phyloP scores from a whole-genome alignment of 2,797 vertebrate genomes.

The Spondyliosoma cantharus region DNA sequence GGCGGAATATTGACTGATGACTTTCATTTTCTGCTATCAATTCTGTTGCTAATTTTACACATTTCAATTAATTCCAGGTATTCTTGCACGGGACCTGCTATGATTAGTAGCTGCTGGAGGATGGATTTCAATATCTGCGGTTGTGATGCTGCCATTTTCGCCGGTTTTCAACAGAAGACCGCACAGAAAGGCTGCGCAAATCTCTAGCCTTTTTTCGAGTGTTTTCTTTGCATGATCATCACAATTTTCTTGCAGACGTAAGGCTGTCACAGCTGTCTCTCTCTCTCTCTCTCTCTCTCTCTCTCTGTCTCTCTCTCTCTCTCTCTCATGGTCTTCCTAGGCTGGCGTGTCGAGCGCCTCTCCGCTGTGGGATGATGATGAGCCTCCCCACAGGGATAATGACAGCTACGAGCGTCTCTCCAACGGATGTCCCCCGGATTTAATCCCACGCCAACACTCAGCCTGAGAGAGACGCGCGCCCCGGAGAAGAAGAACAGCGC shows the following conservation, averaged over 20 bases:
- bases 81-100: conserved; percentile 50
- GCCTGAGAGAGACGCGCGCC: conserved; percentile 38
- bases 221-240: conserved; percentile 60
- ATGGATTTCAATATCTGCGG: conserved; percentile 22
- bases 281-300: conserved; percentile 37
- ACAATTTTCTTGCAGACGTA: conserved; percentile 68
- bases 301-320: conserved; percentile 65
- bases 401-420: conserved; percentile 73
- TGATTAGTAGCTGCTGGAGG: conserved; percentile 56
- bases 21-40: conserved; percentile 75
- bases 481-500: conserved; percentile 31
- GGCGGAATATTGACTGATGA: conserved; percentile 78
- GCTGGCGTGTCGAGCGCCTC: conserved; percentile 38
- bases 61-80: conserved; percentile 77
- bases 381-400: conserved; percentile 74
- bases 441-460: conserved; percentile 69
- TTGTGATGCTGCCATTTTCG: conserved; percentile 1
- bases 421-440: conserved; percentile 72
- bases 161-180: neutral
- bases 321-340: conserved; percentile 34
- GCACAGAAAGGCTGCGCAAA: neutral
- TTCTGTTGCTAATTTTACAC: conserved; percentile 79
- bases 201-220: conserved; percentile 8
- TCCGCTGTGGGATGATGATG: conserved; percentile 67
- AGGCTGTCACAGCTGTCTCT: conserved; percentile 68